A percentile compares a stretch with the other conserved stretches of the same genome.
These are phyloP conservation scores for Corythaixoides concolor DNA, from an alignment of 2,113 vertebrate genomes.

Conservation along the genomic window DNA sequence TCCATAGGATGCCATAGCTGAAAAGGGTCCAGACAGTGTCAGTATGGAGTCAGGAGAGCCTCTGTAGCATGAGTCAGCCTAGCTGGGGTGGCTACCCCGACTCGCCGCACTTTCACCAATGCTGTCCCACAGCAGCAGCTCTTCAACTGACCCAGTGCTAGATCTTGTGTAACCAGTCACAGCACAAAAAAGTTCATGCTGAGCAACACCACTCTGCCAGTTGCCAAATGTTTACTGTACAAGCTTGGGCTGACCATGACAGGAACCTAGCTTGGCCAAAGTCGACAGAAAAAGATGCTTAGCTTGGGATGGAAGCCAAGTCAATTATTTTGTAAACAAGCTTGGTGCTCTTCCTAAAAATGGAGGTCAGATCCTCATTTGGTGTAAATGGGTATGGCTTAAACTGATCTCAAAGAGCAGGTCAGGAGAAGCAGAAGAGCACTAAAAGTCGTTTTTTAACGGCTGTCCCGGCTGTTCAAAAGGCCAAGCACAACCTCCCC, in stretches of 20 bases:
- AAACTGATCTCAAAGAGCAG: neutral
- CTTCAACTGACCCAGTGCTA: neutral
- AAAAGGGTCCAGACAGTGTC: neutral
- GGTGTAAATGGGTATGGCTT: neutral
- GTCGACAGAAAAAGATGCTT: neutral
- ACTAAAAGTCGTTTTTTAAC: neutral
- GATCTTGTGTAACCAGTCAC: constrained; percentile 6
- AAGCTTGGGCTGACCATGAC: constrained; percentile 33
- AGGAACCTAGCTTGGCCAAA: neutral
- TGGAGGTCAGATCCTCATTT: neutral
- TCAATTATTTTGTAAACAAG: constrained; percentile 11
- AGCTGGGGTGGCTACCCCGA: neutral
- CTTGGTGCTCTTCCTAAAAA: neutral
- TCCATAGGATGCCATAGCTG: neutral
- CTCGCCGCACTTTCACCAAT: neutral
- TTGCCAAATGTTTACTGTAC: constrained; percentile 41
- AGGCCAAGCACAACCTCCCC: neutral
- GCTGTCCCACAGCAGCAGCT: neutral
- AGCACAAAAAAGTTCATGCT: neutral
- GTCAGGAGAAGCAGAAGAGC: neutral
- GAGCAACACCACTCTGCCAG: neutral
- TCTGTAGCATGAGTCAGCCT: neutral
- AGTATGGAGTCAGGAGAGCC: neutral
- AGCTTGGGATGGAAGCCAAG: neutral
- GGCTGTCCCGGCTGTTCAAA: neutral